Percentiles rank a stretch among this genome's conserved stretches.
Evolutionary conservation across 2,113 vertebrate genomes (phyloP).

Genomic region (Pardalotus punctatus): DNA sequence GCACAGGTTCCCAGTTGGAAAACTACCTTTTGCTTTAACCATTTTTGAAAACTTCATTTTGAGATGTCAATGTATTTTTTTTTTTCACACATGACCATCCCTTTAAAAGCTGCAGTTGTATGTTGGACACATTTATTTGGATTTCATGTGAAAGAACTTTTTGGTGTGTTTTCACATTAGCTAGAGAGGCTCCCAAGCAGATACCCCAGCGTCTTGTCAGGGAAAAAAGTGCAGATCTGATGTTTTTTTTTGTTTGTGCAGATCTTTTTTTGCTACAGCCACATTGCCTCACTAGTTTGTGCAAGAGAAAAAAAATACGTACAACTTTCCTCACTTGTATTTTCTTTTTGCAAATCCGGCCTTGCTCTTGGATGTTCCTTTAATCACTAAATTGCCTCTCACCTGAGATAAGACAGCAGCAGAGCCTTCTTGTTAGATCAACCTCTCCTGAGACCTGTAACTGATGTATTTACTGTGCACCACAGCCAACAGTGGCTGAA

Average conservation of each 20-base stretch:
- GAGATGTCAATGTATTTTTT: not conserved
- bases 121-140: not conserved
- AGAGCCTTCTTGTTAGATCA: not conserved
- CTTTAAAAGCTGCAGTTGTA: not conserved
- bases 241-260: not conserved
- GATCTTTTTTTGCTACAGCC: not conserved
- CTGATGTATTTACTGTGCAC: not conserved
- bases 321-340: not conserved
- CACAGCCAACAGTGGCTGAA: not conserved
- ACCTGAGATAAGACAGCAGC: not conserved
- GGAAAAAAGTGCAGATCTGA: not conserved
- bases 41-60: not conserved
- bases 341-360: not conserved
- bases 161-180: not conserved
- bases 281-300: not conserved
- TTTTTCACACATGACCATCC: not conserved
- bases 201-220: not conserved
- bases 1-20: not conserved
- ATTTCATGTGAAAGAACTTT: not conserved
- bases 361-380: not conserved
- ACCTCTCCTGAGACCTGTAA: not conserved
- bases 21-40: not conserved
- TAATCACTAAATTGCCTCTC: not conserved
- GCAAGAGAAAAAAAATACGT: not conserved
- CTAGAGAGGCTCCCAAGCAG: not conserved